phyloP scores from a whole-genome alignment of 2,888 invertebrate genomes.

The Dolichopus griseipennis region DNA sequence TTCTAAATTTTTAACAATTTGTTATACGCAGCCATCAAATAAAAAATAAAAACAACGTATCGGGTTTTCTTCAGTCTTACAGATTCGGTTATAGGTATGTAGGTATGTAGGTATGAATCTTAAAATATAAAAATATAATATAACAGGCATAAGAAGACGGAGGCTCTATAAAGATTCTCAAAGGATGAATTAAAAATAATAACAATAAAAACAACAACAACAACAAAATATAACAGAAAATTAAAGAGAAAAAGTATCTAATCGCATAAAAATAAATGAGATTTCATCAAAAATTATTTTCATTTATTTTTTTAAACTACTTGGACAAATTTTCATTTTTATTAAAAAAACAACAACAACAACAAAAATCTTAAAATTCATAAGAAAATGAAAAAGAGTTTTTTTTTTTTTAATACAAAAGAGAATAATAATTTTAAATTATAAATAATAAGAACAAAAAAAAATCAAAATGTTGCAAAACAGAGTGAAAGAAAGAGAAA shows the following conservation, averaged over 20 bases:
- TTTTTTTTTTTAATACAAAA: too few species aligned
- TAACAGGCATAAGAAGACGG: too few species aligned
- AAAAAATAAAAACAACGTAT: too few species aligned
- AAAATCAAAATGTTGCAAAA: too few species aligned
- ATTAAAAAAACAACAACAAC: background rate
- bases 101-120: too few species aligned
- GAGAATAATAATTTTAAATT: background rate
- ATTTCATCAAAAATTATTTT: background rate
- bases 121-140: too few species aligned
- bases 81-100: background rate
- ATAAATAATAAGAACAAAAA: background rate
- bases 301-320: background rate
- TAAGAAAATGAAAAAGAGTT: background rate
- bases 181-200: background rate
- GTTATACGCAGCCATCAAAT: too few species aligned
- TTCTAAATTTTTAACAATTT: background rate
- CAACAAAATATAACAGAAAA: too few species aligned
- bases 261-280: constrained; percentile 4
- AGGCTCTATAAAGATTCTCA: background rate
- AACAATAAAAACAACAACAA: background rate
- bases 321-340: constrained; percentile 2
- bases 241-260: background rate
- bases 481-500: too few species aligned
- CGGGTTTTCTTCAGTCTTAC: background rate
- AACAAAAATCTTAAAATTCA: too few species aligned